phyloP scores from a whole-genome alignment of 2,797 vertebrate genomes.

The Tenualosa thibaudeaui region DNA sequence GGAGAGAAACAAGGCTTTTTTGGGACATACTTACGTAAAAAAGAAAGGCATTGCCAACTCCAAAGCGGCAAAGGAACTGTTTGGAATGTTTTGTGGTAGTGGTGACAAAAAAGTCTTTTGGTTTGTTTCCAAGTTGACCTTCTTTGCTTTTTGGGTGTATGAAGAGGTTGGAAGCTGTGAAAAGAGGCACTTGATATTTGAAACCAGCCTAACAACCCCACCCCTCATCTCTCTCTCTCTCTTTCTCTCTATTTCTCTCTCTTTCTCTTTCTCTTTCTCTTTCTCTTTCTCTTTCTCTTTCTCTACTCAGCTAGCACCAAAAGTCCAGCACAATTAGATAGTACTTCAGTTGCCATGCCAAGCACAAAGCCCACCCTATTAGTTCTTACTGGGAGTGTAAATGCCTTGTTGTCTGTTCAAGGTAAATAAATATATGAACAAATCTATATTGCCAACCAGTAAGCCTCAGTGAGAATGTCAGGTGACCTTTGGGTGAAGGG shows the following conservation, averaged over 20 bases:
- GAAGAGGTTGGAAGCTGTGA: conserved; percentile 54
- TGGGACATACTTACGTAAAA: conserved; percentile 50
- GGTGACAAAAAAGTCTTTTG: conserved; percentile 54
- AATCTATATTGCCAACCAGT: conserved; percentile 48
- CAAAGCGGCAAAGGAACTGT: conserved; percentile 52
- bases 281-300: conserved; percentile 28
- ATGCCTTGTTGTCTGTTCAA: conserved; percentile 37
- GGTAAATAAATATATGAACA: conserved; percentile 64
- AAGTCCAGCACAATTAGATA: conserved; percentile 66
- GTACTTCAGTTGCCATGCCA: conserved; percentile 43
- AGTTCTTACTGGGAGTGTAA: conserved; percentile 34
- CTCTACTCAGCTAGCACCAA: conserved; percentile 57
- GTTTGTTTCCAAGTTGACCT: conserved; percentile 65
- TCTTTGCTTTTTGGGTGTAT: conserved; percentile 59
- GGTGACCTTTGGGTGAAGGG: conserved; percentile 58
- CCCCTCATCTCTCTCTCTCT: conserved; percentile 50
- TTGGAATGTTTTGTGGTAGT: conserved; percentile 57
- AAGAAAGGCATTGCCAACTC: conserved; percentile 70
- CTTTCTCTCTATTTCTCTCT: conserved; percentile 34
- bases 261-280: conserved; percentile 31
- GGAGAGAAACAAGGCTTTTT: conserved; percentile 50
- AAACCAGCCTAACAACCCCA: conserved; percentile 58
- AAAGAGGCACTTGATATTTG: conserved; percentile 71
- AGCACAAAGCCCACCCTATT: conserved; percentile 31
- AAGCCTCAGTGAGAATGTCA: conserved; percentile 68